Percentiles rank a stretch among this genome's conserved stretches.
These are phyloP conservation scores for Deladenus siricidicola DNA, from an alignment of 2,888 invertebrate genomes.

Conservation along the genomic window DNA sequence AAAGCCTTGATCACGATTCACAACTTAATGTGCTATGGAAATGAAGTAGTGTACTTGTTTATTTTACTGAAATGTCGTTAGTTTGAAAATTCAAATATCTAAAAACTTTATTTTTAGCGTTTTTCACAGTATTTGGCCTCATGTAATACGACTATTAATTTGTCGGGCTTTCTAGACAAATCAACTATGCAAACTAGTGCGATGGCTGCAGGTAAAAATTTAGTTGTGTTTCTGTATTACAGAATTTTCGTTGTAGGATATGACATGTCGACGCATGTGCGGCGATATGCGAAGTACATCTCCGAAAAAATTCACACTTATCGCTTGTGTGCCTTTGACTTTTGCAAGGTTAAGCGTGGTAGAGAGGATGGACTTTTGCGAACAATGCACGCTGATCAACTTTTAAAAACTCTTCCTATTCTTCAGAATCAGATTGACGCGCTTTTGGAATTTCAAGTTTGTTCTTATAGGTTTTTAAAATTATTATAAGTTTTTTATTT, in stretches of 20 bases:
- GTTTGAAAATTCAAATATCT: background rate
- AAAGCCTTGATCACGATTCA: constrained; percentile 94
- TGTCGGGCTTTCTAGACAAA: constrained; percentile 93
- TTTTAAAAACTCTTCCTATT: constrained; percentile 88
- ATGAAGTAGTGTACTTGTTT: constrained; percentile 69
- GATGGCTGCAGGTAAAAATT: constrained; percentile 14
- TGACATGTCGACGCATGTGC: constrained; percentile 98
- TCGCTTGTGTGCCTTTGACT: constrained; percentile 96
- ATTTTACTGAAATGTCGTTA: background rate
- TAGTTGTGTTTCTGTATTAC: background rate
- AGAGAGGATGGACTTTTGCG: constrained; percentile 93
- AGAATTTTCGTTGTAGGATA: constrained; percentile 66
- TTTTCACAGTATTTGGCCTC: constrained; percentile 99
- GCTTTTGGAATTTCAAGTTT: constrained; percentile 81
- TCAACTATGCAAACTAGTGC: constrained; percentile 88
- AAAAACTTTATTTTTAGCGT: constrained; percentile 65
- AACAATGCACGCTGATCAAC: constrained; percentile 85
- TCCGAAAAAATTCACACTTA: constrained; percentile 98
- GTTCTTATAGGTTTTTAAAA: constrained; percentile 11
- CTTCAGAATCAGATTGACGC: constrained; percentile 90
- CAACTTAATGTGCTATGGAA: constrained; percentile 98
- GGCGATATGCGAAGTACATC: constrained; percentile 95
- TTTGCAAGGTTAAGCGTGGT: constrained; percentile 95
- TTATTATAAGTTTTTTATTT: constrained; percentile 62
- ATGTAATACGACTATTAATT: constrained; percentile 96